Evolutionary conservation across 2,113 vertebrate species (phyloP).

Genomic region (Macroglossus sobrinus): DNA sequence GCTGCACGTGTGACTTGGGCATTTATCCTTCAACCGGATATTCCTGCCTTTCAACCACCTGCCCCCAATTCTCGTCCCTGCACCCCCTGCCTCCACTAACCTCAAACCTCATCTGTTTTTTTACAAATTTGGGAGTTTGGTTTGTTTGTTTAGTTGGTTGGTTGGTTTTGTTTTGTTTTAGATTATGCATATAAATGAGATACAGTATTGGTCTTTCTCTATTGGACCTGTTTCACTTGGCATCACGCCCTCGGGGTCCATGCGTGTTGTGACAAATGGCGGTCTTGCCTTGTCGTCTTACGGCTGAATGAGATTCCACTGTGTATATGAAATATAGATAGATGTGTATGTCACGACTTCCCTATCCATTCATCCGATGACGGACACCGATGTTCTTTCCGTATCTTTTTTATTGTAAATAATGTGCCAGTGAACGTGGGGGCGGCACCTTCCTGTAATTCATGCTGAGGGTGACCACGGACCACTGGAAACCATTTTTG

Average conservation of each 20-base stretch:
- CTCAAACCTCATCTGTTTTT: neutral
- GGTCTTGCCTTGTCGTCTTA: too few species aligned
- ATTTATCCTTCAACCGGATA: neutral
- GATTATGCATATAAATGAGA: neutral
- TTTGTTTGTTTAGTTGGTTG: neutral
- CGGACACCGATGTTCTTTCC: too few species aligned
- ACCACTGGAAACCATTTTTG: neutral
- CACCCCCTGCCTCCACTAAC: neutral
- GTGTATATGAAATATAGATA: too few species aligned
- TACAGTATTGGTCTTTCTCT: too few species aligned
- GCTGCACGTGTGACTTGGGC: too few species aligned
- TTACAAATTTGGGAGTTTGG: neutral
- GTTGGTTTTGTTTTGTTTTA: neutral
- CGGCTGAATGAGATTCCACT: too few species aligned
- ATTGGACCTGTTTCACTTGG: rapidly evolving
- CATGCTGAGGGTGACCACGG: neutral
- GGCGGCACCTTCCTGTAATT: neutral
- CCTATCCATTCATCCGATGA: too few species aligned
- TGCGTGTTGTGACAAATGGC: too few species aligned
- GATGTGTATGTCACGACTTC: too few species aligned
- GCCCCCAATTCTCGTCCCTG: neutral
- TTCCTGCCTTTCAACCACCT: neutral
- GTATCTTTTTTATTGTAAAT: too few species aligned
- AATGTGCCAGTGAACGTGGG: too few species aligned
- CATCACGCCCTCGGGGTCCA: neutral